Evolutionary conservation across 92 coral and sea anemone species (phyloP).

Genomic region (Phymanthus crucifer): DNA sequence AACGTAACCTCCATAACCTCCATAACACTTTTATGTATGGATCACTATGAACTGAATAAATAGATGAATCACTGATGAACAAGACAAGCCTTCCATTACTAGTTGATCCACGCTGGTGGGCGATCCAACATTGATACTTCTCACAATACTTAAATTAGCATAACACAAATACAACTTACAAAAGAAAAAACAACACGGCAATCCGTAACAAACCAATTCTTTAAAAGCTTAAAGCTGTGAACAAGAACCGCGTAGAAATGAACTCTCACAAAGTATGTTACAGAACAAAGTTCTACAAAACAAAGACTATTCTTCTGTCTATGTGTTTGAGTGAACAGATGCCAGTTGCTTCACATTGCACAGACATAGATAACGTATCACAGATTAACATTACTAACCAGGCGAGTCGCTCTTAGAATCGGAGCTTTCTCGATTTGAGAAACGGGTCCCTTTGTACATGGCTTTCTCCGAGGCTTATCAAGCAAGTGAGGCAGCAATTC

Average conservation of each 20-base stretch:
- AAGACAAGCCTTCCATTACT: neutral
- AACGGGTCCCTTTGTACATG: conserved; percentile 44
- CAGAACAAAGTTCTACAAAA: conserved; percentile 1
- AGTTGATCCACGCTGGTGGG: conserved; percentile 1
- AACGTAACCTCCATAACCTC: neutral
- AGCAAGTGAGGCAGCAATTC: conserved; percentile 4
- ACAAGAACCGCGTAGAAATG: neutral
- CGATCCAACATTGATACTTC: conserved; percentile 3
- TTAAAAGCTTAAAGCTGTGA: neutral
- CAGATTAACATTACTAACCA: conserved; percentile 39
- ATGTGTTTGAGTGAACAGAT: conserved; percentile 32
- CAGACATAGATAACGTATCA: conserved; percentile 31
- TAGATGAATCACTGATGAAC: neutral
- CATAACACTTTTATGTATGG: neutral
- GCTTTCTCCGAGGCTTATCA: conserved; percentile 11
- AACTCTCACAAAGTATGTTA: neutral
- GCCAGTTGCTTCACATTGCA: conserved; percentile 35
- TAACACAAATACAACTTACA: conserved; percentile 24
- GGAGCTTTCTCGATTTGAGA: conserved; percentile 11
- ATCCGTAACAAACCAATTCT: conserved; percentile 10
- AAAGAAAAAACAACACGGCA: conserved; percentile 8
- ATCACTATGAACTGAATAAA: neutral
- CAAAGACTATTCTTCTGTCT: conserved; percentile 2
- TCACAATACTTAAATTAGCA: conserved; percentile 22
- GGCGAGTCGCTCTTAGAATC: conserved; percentile 17